phyloP scores from a whole-genome alignment of 1,140 invertebrate genomes.

The Harlomillsia oculata region DNA sequence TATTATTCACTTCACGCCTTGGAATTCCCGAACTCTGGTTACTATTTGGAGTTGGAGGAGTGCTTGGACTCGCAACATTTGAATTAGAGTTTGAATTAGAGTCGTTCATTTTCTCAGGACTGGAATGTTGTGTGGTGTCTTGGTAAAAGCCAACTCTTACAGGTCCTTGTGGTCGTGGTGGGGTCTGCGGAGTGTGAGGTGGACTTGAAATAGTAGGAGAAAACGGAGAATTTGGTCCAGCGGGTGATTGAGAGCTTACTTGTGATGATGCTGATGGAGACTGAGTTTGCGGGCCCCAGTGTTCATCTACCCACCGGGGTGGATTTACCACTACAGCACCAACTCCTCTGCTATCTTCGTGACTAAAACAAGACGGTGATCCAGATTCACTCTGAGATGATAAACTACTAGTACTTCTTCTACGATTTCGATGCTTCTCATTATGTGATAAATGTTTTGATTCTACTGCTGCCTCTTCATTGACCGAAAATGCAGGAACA shows the following conservation, averaged over 20 bases:
- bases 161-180: conserved; percentile 23
- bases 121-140: conserved; percentile 31
- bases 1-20: not conserved
- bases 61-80: conserved; percentile 23
- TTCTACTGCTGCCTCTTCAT: too few species aligned
- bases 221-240: conserved; percentile 33
- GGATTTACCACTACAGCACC: conserved; percentile 17
- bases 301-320: conserved; percentile 33
- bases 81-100: conserved; percentile 19
- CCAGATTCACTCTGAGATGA: conserved; percentile 32
- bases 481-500: too few species aligned
- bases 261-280: conserved; percentile 31
- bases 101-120: conserved; percentile 31
- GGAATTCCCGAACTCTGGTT: not conserved
- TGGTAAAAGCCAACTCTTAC: conserved; percentile 35
- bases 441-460: too few species aligned
- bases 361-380: conserved; percentile 18
- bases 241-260: conserved; percentile 33
- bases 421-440: conserved; percentile 27
- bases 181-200: conserved; percentile 24
- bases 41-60: conserved; percentile 25
- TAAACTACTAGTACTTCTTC: conserved; percentile 28
- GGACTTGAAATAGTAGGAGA: conserved; percentile 25
- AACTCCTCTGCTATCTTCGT: conserved; percentile 10
- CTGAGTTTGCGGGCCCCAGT: conserved; percentile 27